Evolutionary conservation across 2,113 vertebrate genomes (phyloP).

Genomic region (Motacilla alba): DNA sequence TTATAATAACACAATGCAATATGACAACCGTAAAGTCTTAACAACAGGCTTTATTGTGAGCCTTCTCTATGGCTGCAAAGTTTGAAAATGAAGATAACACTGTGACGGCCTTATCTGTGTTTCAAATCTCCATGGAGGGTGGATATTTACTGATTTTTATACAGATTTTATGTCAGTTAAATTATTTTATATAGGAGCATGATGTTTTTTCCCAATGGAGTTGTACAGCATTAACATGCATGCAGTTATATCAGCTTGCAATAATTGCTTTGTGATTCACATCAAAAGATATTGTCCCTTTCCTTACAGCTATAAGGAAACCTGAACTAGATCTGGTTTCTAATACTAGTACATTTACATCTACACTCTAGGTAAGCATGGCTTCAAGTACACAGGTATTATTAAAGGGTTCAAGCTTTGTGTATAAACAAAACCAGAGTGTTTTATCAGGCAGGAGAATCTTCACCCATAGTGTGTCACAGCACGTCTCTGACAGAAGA

Average conservation of each 20-base stretch:
- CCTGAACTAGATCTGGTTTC: background rate
- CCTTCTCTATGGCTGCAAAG: background rate
- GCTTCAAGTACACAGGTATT: background rate
- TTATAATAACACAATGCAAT: slow-evolving; percentile 10
- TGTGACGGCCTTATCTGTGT: background rate
- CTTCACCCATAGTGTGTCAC: background rate
- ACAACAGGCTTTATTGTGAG: background rate
- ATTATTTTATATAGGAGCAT: background rate
- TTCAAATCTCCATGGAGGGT: background rate
- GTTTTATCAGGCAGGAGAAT: background rate
- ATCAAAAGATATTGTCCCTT: background rate
- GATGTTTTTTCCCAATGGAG: background rate
- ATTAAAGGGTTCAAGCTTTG: background rate
- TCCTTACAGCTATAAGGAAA: background rate
- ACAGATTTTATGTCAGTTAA: background rate
- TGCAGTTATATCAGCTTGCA: background rate
- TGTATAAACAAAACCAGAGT: background rate
- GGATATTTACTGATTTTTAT: background rate
- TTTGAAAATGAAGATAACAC: background rate
- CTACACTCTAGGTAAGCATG: background rate
- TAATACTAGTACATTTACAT: background rate
- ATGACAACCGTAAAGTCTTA: background rate
- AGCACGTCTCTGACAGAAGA: background rate
- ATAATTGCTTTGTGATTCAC: background rate
- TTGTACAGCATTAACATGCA: background rate